A percentile compares a stretch with the other conserved stretches of the same genome.
phyloP scores from a whole-genome alignment of 2,888 invertebrate genomes.

The Cosmopolites sordidus region DNA sequence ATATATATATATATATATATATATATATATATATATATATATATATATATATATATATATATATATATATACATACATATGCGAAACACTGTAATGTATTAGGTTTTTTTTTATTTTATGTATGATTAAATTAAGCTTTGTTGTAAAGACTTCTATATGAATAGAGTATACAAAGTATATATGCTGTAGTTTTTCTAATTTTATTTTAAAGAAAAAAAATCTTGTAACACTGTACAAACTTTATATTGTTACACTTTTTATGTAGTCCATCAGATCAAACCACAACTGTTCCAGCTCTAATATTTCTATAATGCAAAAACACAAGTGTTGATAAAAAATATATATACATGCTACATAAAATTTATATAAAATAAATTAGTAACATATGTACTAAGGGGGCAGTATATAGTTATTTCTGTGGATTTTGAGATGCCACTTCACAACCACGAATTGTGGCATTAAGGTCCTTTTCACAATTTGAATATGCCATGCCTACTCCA shows the following conservation, averaged over 20 bases:
- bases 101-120: neutral
- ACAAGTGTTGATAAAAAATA: slow-evolving; percentile 18
- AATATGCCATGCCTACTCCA: slow-evolving; percentile 86
- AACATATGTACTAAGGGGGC: slow-evolving; percentile 20
- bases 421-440: slow-evolving; percentile 10
- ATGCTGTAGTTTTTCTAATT: neutral
- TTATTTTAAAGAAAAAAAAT: too few relatives aligned
- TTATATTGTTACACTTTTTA: too few relatives aligned
- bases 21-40: too few relatives aligned
- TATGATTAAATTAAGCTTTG: neutral
- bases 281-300: too few relatives aligned
- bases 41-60: too few relatives aligned
- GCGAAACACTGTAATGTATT: too few relatives aligned
- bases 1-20: too few relatives aligned
- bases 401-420: slow-evolving; percentile 6
- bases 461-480: slow-evolving; percentile 75
- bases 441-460: slow-evolving; percentile 43
- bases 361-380: slow-evolving; percentile 22
- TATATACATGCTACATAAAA: slow-evolving; percentile 23
- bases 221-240: too few relatives aligned
- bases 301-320: too few relatives aligned
- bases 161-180: neutral
- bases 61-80: too few relatives aligned
- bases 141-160: neutral
- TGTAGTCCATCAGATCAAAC: too few relatives aligned